Evolutionary conservation across 2,797 vertebrate species (phyloP), one percentile per base, ranked within the genome.

Genomic region (Linurgus olivaceus): DNA sequence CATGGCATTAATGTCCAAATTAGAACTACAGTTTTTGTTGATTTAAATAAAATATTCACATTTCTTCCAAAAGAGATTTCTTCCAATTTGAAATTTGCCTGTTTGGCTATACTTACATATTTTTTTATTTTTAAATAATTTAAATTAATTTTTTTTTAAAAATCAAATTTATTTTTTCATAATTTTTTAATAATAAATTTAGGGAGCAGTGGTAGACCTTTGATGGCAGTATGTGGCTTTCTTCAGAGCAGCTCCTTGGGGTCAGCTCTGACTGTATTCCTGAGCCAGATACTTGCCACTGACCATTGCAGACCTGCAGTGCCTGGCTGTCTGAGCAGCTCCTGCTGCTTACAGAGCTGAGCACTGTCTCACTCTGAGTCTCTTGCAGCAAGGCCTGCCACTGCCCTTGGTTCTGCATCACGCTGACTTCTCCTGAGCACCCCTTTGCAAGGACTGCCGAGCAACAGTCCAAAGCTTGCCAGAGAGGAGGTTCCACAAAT

Each of bases 361-460:
- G 26, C 65, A 11, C 16, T 2, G 14, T 17, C 33, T 42, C 50
- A 25, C 20, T 16, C 40, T 8, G 33, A 54, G 44, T 8, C 33
- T 68, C 57, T 9, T 25, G 14, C 0, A 48, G 19, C 15, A 67
- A 76, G 24, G 45, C 25, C 59, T 21, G 17, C 7, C 42, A 21
- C n/a, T 47, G 37, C 25, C 26, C 37, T 42, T 26, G 14, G 7
- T 10, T 74, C 76, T 83, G 42, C 54, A 38, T 37, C n/a, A 23
- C 0, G 0, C 6, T 38, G 51, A 59, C 11, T 10, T 67, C 28
- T 50, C 28, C 52, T n/a, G 21, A 73, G 20, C 4, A 4, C 16
- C n/a, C 44, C 51, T 21, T 21, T 77, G 42, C 45, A 83, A 48
- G 17, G n/a, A 25, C 48, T 76, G 37, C 31, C 65, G 52, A 63